Conservation (phyloP, 2,113 vertebrate genomes). For the Caloenas nicobarica region DNA sequence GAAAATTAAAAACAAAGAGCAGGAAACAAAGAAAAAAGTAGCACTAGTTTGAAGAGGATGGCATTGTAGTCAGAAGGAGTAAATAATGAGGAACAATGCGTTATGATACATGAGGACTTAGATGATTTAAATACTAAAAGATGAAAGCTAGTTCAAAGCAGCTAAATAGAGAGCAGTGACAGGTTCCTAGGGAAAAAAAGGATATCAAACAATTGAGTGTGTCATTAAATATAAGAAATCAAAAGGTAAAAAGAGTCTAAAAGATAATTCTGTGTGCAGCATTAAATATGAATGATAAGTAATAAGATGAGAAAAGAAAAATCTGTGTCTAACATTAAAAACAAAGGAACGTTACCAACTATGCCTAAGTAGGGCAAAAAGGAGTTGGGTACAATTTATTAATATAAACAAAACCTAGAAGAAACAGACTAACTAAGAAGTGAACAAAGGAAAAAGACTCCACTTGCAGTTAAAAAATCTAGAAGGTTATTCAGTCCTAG, state of each 20-base stretch:
- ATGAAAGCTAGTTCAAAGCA: slow-evolving; percentile 71
- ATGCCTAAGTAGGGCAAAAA: slow-evolving; percentile 73
- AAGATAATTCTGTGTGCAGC: slow-evolving; percentile 67
- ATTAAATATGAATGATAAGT: slow-evolving; percentile 74
- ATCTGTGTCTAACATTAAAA: slow-evolving; percentile 70
- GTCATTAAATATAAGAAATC: slow-evolving; percentile 68
- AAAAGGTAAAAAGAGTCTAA: slow-evolving; percentile 69
- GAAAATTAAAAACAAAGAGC: slow-evolving; percentile 72
- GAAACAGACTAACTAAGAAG: slow-evolving; percentile 60
- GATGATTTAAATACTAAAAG: slow-evolving; percentile 64
- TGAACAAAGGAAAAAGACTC: slow-evolving; percentile 21
- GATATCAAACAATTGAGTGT: slow-evolving; percentile 67
- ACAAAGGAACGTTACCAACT: slow-evolving; percentile 64
- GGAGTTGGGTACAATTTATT: slow-evolving; percentile 59
- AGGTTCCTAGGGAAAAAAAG: slow-evolving; percentile 57
- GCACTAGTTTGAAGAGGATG: slow-evolving; percentile 48
- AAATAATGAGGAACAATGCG: slow-evolving; percentile 57
- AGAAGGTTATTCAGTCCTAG: not conserved
- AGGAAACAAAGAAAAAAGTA: slow-evolving; percentile 47
- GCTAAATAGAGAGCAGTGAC: slow-evolving; percentile 64
- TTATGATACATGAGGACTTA: slow-evolving; percentile 16
- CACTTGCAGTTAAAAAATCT: not conserved
- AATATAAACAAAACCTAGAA: slow-evolving; percentile 67
- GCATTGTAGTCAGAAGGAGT: slow-evolving; percentile 23
- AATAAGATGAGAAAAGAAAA: slow-evolving; percentile 71